Conservation (phyloP, 2,888 invertebrate species). For the Adela reaumurella region DNA sequence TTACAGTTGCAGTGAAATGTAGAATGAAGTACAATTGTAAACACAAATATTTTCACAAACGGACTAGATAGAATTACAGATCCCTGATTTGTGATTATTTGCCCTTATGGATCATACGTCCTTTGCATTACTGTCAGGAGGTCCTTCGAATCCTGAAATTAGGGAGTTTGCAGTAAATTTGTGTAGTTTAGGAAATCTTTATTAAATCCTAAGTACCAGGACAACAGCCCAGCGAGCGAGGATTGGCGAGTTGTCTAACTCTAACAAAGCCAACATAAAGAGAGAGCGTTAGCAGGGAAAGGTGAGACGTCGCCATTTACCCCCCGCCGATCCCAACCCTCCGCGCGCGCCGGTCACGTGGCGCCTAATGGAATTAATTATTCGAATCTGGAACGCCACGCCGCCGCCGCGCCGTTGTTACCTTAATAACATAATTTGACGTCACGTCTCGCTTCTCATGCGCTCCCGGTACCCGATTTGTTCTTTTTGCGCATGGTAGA, state of each 20-base stretch:
- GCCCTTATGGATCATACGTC: no score
- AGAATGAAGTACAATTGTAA: no score
- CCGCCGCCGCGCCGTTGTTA: slow-evolving; percentile 20
- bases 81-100: no score
- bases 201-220: no score
- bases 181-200: no score
- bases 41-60: no score
- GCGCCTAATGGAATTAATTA: slow-evolving; percentile 30
- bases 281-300: background rate
- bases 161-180: background rate
- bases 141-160: no score
- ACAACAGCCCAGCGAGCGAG: slow-evolving; percentile 4
- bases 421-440: slow-evolving; percentile 24
- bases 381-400: slow-evolving; percentile 19
- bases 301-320: slow-evolving; percentile 1
- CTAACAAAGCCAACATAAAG: slow-evolving; percentile 5
- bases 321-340: background rate
- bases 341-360: slow-evolving; percentile 27
- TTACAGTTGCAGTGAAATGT: no score
- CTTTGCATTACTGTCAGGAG: no score
- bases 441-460: slow-evolving; percentile 19
- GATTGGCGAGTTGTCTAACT: slow-evolving; percentile 6
- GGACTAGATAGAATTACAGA: no score
- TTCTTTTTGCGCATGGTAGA: background rate
- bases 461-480: slow-evolving; percentile 16